Conservation (phyloP, 2,113 vertebrate genomes). For the Vanacampus margaritifer region DNA sequence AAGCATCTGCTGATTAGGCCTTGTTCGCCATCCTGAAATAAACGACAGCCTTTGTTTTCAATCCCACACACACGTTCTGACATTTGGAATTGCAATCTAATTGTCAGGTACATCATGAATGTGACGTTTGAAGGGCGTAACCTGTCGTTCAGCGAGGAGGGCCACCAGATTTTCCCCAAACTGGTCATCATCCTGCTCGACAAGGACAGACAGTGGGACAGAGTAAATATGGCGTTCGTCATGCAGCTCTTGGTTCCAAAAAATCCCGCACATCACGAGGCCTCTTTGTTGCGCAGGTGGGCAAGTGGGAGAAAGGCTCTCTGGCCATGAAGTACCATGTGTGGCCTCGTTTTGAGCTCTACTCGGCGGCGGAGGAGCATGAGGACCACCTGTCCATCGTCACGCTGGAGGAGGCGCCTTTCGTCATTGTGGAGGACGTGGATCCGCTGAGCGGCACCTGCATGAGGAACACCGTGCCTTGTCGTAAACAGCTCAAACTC, state of each 20-base stretch:
- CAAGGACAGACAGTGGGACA: slow-evolving; percentile 94
- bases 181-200: slow-evolving; percentile 97
- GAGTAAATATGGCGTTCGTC: slow-evolving; percentile 54
- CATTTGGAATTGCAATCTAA: slow-evolving; percentile 33
- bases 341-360: slow-evolving; percentile 94
- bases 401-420: slow-evolving; percentile 95
- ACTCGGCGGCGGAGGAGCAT: slow-evolving; percentile 83
- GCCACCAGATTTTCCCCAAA: slow-evolving; percentile 98
- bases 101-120: slow-evolving; percentile 93
- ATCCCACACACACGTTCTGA: not conserved
- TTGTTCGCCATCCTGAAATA: not conserved
- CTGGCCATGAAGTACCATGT: slow-evolving; percentile 96
- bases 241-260: not conserved
- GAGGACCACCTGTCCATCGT: slow-evolving; percentile 98
- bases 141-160: slow-evolving; percentile 96
- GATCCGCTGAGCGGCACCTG: slow-evolving; percentile 97
- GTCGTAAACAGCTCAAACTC: slow-evolving; percentile 88
- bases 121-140: slow-evolving; percentile 98
- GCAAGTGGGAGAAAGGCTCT: slow-evolving; percentile 95
- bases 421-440: slow-evolving; percentile 98
- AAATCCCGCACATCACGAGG: slow-evolving; percentile 24
- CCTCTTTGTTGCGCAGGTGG: slow-evolving; percentile 78
- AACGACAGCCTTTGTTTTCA: not conserved
- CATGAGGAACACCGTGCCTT: slow-evolving; percentile 98
- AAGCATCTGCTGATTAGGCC: not conserved